phyloP scores from a whole-genome alignment of 2,888 invertebrate genomes.

The Sphaerolaimus hirsutus region DNA sequence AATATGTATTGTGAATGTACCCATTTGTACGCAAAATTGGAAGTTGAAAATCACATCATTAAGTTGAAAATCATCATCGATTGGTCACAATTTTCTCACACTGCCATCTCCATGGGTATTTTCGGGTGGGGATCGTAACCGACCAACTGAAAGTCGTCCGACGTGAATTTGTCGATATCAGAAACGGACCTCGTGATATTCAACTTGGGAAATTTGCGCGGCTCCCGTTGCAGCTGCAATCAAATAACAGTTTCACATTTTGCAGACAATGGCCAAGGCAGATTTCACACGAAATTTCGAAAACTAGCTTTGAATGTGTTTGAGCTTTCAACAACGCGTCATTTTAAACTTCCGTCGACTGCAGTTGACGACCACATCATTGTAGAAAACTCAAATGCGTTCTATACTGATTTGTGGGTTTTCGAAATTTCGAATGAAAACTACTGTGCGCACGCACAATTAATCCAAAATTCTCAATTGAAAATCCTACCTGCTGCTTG shows the following conservation, averaged over 20 bases:
- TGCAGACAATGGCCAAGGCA: too few relatives aligned
- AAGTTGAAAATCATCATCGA: too few relatives aligned
- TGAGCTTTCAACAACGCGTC: too few relatives aligned
- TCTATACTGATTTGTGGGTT: background rate
- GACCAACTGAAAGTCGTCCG: conserved; percentile 58
- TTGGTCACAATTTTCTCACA: too few relatives aligned
- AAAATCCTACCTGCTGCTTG: conserved; percentile 41
- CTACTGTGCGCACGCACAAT: background rate
- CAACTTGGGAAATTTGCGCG: conserved; percentile 46
- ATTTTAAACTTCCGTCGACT: too few relatives aligned
- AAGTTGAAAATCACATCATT: too few relatives aligned
- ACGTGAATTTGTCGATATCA: conserved; percentile 57
- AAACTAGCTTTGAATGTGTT: too few relatives aligned
- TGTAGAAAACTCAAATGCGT: too few relatives aligned
- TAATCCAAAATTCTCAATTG: background rate
- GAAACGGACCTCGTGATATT: conserved; percentile 43
- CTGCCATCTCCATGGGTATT: conserved; percentile 77
- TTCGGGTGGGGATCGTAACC: conserved; percentile 66
- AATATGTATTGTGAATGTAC: too few relatives aligned
- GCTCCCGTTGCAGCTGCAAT: conserved; percentile 42
- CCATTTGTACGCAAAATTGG: too few relatives aligned
- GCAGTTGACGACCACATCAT: background rate
- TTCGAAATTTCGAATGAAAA: background rate
- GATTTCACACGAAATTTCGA: too few relatives aligned
- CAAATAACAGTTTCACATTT: too few relatives aligned